Conservation (phyloP, 2,113 vertebrate genomes). For the Ancistrus triradiatus region DNA sequence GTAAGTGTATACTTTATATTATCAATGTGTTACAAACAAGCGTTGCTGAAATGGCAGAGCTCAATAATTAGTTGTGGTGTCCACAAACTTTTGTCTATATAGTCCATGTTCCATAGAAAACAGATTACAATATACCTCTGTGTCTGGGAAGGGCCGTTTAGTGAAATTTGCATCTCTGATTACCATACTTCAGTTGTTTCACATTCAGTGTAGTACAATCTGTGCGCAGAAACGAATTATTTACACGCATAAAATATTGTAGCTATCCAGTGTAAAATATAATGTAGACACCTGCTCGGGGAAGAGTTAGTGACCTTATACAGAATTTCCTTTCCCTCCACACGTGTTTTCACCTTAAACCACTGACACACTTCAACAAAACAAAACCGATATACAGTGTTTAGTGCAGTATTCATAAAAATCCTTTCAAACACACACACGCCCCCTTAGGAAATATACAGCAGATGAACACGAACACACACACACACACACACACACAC, state of each 20-base stretch:
- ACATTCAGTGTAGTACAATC: conserved; percentile 5
- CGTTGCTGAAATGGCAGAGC: too few species aligned
- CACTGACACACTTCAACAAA: neutral
- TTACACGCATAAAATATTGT: neutral
- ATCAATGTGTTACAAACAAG: too few species aligned
- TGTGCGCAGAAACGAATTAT: neutral
- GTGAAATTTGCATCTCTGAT: too few species aligned
- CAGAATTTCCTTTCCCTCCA: neutral
- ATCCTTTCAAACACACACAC: neutral
- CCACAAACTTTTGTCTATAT: too few species aligned
- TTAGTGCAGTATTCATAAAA: conserved; percentile 5
- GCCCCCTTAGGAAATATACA: conserved; percentile 21
- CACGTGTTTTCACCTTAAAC: conserved; percentile 16
- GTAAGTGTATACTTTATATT: too few species aligned
- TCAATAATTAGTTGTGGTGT: too few species aligned
- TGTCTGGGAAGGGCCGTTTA: too few species aligned
- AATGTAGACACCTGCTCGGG: too few species aligned
- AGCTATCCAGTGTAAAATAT: neutral
- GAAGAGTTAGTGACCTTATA: neutral
- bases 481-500: conserved; percentile 37
- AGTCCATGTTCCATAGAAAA: too few species aligned
- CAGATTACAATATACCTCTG: neutral
- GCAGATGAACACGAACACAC: conserved; percentile 36
- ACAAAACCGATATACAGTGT: conserved; percentile 13
- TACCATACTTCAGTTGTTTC: too few species aligned